Evolutionary conservation across 2,888 invertebrate genomes (phyloP).

Genomic region (Bellardia bayeri): DNA sequence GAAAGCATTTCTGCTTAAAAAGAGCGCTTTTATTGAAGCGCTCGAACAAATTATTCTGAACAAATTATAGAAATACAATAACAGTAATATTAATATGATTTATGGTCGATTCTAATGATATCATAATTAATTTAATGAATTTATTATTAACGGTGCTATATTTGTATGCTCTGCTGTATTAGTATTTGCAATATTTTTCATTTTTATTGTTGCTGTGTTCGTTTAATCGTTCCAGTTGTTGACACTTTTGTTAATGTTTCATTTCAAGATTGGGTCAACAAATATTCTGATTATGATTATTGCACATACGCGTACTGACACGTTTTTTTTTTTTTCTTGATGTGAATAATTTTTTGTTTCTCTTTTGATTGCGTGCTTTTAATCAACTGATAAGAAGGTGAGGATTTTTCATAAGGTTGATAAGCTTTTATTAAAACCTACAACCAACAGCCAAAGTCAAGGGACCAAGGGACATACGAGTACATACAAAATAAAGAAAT

Average conservation of each 20-base stretch:
- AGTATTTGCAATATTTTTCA: conserved; percentile 6
- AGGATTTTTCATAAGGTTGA: conserved; percentile 41
- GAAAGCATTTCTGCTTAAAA: too few relatives aligned
- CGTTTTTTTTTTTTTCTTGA: neutral
- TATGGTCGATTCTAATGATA: too few relatives aligned
- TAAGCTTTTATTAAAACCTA: conserved; percentile 37
- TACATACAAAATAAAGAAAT: neutral
- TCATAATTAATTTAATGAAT: too few relatives aligned
- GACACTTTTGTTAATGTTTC: conserved; percentile 49
- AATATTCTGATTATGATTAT: conserved; percentile 34
- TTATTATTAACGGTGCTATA: neutral
- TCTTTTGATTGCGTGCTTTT: conserved; percentile 46
- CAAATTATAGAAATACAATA: too few relatives aligned
- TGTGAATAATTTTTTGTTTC: neutral
- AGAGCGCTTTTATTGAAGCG: too few relatives aligned
- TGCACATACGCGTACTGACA: conserved; percentile 26
- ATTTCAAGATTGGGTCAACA: conserved; percentile 54
- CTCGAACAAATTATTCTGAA: too few relatives aligned
- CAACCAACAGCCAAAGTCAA: neutral
- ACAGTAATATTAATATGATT: too few relatives aligned
- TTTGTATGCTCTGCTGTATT: neutral
- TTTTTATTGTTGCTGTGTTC: neutral
- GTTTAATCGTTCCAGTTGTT: conserved; percentile 27
- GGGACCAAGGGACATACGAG: neutral
- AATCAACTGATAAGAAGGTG: conserved; percentile 51